Evolutionary conservation across 2,113 vertebrate genomes (phyloP).

Genomic region (Sceloporus undulatus): DNA sequence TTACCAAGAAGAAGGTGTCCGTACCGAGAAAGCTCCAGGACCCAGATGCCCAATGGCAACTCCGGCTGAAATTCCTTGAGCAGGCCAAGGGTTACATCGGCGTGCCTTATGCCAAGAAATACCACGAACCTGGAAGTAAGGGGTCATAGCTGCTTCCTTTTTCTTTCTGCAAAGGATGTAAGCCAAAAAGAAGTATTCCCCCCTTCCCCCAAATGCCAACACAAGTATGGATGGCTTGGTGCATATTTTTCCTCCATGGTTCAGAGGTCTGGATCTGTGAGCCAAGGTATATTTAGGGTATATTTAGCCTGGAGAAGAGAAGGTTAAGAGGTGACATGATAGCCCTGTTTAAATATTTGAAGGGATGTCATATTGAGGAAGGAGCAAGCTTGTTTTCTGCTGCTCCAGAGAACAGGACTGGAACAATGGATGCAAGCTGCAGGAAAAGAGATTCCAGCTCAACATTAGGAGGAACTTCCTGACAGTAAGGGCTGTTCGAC

Average conservation of each 20-base stretch:
- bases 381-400: too few relatives aligned
- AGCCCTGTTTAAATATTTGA: too few relatives aligned
- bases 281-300: neutral
- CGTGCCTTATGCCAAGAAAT: slow-evolving; percentile 7
- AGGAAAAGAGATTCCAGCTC: too few relatives aligned
- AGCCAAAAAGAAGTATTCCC: too few relatives aligned
- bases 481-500: too few relatives aligned
- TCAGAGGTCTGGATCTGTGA: neutral
- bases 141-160: neutral
- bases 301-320: too few relatives aligned
- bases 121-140: slow-evolving; percentile 28
- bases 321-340: too few relatives aligned
- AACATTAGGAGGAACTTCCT: too few relatives aligned
- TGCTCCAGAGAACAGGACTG: too few relatives aligned
- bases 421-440: too few relatives aligned
- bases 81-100: neutral
- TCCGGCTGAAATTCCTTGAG: slow-evolving; percentile 1
- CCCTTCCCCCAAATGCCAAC: neutral
- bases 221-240: too few relatives aligned
- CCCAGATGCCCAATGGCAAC: neutral
- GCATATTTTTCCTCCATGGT: neutral
- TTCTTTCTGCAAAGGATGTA: neutral
- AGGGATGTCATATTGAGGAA: too few relatives aligned
- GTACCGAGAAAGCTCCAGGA: neutral
- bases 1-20: neutral